phyloP scores from a whole-genome alignment of 2,888 invertebrate species.

The Xanthorhoe designata region DNA sequence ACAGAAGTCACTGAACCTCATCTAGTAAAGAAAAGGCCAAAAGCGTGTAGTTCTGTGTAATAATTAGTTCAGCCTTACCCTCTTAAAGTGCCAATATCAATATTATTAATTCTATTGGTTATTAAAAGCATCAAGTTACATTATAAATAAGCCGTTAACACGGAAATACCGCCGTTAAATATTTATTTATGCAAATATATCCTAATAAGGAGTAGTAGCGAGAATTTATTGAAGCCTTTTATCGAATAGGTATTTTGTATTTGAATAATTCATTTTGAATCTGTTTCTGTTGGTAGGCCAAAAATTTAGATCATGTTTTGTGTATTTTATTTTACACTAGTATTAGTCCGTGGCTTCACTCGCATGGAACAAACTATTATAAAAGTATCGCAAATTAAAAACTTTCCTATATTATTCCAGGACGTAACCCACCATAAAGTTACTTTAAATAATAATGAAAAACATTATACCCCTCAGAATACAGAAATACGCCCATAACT shows the following conservation, averaged over 20 bases:
- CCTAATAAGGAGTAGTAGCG: slow-evolving; percentile 25
- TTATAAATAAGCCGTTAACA: slow-evolving; percentile 23
- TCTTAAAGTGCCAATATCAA: slow-evolving; percentile 22
- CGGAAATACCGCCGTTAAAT: slow-evolving; percentile 24
- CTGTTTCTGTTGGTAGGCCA: slow-evolving; percentile 6
- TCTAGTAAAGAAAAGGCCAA: neutral
- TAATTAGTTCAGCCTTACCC: slow-evolving; percentile 4
- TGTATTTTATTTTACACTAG: no score
- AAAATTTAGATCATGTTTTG: neutral
- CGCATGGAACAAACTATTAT: no score
- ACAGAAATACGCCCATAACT: no score
- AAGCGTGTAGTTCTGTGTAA: neutral
- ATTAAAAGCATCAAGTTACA: slow-evolving; percentile 16
- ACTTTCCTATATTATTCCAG: no score
- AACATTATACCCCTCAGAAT: no score
- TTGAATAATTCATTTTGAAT: slow-evolving; percentile 19
- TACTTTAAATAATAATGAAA: no score
- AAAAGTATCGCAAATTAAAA: no score
- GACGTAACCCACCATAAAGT: no score
- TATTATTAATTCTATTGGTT: slow-evolving; percentile 19
- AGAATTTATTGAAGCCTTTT: slow-evolving; percentile 32
- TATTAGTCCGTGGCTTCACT: no score
- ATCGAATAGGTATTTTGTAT: slow-evolving; percentile 23
- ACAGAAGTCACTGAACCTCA: neutral
- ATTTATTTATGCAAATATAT: slow-evolving; percentile 33